These are phyloP conservation scores for Synaphobranchus kaupii DNA, from an alignment of 2,797 vertebrate species.

Conservation along the genomic window DNA sequence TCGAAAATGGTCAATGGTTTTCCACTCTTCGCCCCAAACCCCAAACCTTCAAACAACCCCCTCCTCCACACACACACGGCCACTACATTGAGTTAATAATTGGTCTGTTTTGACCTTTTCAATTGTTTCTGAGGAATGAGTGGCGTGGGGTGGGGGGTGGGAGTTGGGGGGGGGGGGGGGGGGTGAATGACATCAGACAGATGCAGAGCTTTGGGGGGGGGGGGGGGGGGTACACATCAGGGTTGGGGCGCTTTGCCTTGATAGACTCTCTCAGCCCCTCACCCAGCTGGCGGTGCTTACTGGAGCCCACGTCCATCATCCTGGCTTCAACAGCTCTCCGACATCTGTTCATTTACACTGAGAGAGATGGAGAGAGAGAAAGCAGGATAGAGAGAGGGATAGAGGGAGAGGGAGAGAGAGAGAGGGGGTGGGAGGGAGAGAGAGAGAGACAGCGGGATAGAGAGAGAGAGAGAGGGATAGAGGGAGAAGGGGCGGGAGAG, in stretches of 20 bases:
- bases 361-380: slow-evolving; percentile 69
- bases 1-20: too few species aligned
- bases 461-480: too few species aligned
- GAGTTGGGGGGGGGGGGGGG: slow-evolving; percentile 54
- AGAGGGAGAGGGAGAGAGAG: neutral
- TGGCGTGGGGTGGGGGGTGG: slow-evolving; percentile 52
- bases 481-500: neutral
- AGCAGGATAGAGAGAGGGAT: slow-evolving; percentile 40
- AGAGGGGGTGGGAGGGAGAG: slow-evolving; percentile 13
- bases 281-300: slow-evolving; percentile 67
- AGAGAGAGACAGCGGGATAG: neutral
- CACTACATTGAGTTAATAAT: slow-evolving; percentile 66
- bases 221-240: slow-evolving; percentile 46
- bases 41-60: slow-evolving; percentile 11
- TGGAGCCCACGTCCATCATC: slow-evolving; percentile 72
- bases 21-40: neutral
- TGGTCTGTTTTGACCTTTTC: slow-evolving; percentile 70
- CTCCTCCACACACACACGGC: neutral
- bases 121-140: slow-evolving; percentile 45
- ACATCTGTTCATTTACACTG: slow-evolving; percentile 82
- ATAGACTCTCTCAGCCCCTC: slow-evolving; percentile 41
- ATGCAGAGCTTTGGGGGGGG: slow-evolving; percentile 44
- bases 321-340: slow-evolving; percentile 73
- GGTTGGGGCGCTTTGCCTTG: slow-evolving; percentile 54
- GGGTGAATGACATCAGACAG: slow-evolving; percentile 32